These are phyloP conservation scores for Rhinophrynus dorsalis DNA, from an alignment of 2,797 vertebrate species.

Conservation along the genomic window DNA sequence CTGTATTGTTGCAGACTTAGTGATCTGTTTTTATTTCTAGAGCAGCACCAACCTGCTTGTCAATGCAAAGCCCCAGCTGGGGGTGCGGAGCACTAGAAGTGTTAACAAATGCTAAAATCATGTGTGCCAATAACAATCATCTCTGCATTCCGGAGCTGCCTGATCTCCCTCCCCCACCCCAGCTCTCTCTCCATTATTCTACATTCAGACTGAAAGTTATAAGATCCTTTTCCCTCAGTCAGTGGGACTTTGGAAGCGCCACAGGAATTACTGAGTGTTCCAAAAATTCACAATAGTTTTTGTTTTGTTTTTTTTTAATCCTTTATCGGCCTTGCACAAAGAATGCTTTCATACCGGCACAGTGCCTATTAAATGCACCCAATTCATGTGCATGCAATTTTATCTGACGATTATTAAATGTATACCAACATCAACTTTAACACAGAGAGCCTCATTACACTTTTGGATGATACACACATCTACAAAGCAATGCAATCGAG, in stretches of 20 bases:
- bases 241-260: constrained; percentile 62
- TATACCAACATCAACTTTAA: no score
- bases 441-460: no score
- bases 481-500: no score
- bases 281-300: constrained; percentile 71
- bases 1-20: constrained; percentile 31
- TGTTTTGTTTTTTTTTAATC: no score
- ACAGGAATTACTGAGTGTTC: constrained; percentile 60
- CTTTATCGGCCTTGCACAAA: constrained; percentile 69
- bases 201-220: constrained; percentile 70
- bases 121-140: constrained; percentile 51
- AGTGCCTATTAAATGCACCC: constrained; percentile 70
- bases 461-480: no score
- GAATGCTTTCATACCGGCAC: constrained; percentile 64
- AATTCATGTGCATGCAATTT: constrained; percentile 68
- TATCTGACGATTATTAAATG: constrained; percentile 64
- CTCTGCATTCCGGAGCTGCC: constrained; percentile 40
- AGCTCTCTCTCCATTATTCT: constrained; percentile 68
- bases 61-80: constrained; percentile 71
- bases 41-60: constrained; percentile 63
- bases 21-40: constrained; percentile 49
- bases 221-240: constrained; percentile 67
- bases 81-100: constrained; percentile 57
- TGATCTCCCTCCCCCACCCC: constrained; percentile 49
- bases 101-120: constrained; percentile 63